A percentile compares a stretch with the other conserved stretches of the same genome.
phyloP scores from a whole-genome alignment of 2,113 vertebrate species.

The Halichoerus grypus region DNA sequence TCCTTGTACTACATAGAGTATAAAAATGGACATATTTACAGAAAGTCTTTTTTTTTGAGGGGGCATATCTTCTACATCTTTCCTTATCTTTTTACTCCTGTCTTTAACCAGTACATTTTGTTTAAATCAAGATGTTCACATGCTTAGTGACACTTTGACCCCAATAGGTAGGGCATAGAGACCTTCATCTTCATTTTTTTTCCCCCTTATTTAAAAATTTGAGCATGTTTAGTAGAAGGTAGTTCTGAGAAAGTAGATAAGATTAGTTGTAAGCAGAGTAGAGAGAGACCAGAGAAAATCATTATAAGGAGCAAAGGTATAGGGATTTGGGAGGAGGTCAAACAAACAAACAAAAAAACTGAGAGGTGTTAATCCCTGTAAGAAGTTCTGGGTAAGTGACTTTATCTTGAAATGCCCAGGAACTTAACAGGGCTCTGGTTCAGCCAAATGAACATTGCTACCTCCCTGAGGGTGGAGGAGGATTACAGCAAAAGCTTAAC shows the following conservation, averaged over 20 bases:
- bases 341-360: background rate
- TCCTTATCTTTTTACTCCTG: background rate
- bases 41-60: background rate
- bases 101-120: background rate
- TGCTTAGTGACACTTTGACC: background rate
- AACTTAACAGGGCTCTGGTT: background rate
- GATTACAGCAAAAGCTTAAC: background rate
- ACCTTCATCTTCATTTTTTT: background rate
- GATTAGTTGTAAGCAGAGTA: background rate
- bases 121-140: constrained; percentile 23
- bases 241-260: background rate
- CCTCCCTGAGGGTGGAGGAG: background rate
- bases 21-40: background rate
- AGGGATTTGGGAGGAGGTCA: background rate
- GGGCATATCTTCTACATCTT: background rate
- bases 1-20: background rate
- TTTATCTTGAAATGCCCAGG: background rate
- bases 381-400: background rate
- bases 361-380: background rate
- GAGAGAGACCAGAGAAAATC: background rate
- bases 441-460: background rate
- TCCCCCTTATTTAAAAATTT: background rate
- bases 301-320: background rate
- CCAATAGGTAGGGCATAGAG: background rate
- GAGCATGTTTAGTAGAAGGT: background rate